A percentile compares a stretch with the other conserved stretches of the same genome.
Evolutionary conservation across 2,888 invertebrate species (phyloP).

Genomic region (Sacculina carcini): DNA sequence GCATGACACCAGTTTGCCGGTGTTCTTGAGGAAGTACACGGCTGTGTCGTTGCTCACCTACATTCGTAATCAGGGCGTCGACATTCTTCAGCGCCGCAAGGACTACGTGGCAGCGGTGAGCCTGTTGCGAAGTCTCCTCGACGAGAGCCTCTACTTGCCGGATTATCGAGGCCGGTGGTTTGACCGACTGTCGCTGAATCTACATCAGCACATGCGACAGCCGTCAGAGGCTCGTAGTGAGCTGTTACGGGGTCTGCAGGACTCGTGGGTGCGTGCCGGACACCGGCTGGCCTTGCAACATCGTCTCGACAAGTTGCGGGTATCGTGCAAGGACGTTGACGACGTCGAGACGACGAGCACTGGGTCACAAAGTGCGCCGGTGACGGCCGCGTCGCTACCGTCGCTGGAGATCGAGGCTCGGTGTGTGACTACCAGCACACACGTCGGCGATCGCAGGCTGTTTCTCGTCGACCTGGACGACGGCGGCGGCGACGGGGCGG

Average conservation of each 20-base stretch:
- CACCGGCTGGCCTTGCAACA: constrained; percentile 21
- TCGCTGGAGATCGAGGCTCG: constrained; percentile 17
- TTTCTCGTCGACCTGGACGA: constrained; percentile 17
- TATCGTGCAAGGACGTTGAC: too few relatives aligned
- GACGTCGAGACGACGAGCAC: too few relatives aligned
- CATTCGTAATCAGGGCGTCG: constrained; percentile 22
- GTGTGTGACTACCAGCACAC: constrained; percentile 16
- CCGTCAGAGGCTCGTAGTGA: constrained; percentile 20
- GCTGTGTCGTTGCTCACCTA: constrained; percentile 24
- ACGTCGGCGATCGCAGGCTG: constrained; percentile 17
- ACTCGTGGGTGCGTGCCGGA: constrained; percentile 19
- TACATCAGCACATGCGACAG: constrained; percentile 27
- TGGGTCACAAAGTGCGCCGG: too few relatives aligned
- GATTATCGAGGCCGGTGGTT: constrained; percentile 29
- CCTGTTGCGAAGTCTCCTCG: constrained; percentile 26
- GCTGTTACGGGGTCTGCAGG: constrained; percentile 19
- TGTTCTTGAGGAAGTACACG: constrained; percentile 26
- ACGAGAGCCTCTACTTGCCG: constrained; percentile 24
- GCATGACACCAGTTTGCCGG: constrained; percentile 14
- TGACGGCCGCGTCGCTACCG: neutral
- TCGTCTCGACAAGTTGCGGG: constrained; percentile 19
- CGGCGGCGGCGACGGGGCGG: constrained; percentile 17
- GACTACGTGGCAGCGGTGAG: constrained; percentile 25
- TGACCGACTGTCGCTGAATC: constrained; percentile 33
- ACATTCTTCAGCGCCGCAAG: constrained; percentile 23